These are phyloP conservation scores for Sceliomorpha sp. DNA, from an alignment of 2,888 invertebrate genomes.

Conservation along the genomic window DNA sequence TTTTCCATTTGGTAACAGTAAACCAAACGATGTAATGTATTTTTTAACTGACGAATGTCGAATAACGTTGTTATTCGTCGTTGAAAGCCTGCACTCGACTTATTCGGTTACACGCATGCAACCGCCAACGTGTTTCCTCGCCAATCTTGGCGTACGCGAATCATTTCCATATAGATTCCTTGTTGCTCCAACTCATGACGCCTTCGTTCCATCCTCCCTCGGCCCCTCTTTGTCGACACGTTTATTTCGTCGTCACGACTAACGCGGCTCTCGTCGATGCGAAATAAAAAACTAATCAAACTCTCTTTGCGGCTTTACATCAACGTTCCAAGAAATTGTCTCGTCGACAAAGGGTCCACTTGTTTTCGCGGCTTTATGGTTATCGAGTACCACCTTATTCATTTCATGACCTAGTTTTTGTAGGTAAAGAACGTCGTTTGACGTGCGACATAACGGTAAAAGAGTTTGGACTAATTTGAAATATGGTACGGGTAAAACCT, in stretches of 20 bases:
- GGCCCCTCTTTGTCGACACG: slow-evolving; percentile 10
- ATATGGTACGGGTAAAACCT: too few relatives aligned
- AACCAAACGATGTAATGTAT: too few relatives aligned
- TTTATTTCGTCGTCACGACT: slow-evolving; percentile 39
- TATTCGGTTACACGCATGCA: slow-evolving; percentile 44
- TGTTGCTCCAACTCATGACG: slow-evolving; percentile 45
- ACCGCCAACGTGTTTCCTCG: slow-evolving; percentile 41
- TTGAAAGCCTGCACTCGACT: slow-evolving; percentile 36
- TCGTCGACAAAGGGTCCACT: slow-evolving; percentile 41
- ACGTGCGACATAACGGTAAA: too few relatives aligned
- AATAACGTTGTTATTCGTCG: slow-evolving; percentile 42
- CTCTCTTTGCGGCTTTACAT: slow-evolving; percentile 44
- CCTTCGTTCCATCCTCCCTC: slow-evolving; percentile 13
- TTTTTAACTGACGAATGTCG: slow-evolving; percentile 38
- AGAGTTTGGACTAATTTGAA: too few relatives aligned
- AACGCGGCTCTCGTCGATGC: slow-evolving; percentile 17
- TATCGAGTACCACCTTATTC: slow-evolving; percentile 40
- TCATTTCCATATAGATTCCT: slow-evolving; percentile 72
- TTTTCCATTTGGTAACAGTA: too few relatives aligned
- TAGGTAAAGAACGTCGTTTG: slow-evolving; percentile 2
- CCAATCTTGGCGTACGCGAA: slow-evolving; percentile 56
- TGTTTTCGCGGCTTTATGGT: slow-evolving; percentile 34
- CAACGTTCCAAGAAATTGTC: slow-evolving; percentile 35
- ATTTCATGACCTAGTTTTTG: slow-evolving; percentile 21
- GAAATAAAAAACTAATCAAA: slow-evolving; percentile 55